Percentiles rank a stretch among this genome's conserved stretches.
Evolutionary conservation across 2,113 vertebrate genomes (phyloP).

Genomic region (Tringa solitaria): DNA sequence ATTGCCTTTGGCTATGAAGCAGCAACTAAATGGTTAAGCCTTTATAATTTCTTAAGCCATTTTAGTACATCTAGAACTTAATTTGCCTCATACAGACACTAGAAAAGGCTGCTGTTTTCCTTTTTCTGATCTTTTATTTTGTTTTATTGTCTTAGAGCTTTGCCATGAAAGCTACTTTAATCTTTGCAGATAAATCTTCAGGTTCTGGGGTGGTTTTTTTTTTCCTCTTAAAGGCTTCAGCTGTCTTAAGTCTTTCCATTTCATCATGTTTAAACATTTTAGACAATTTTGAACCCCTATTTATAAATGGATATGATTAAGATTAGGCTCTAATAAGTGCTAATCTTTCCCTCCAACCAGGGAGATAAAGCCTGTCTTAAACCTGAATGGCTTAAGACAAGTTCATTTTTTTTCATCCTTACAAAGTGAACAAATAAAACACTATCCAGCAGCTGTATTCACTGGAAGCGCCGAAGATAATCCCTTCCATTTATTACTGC

Average conservation of each 20-base stretch:
- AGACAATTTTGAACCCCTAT: slow-evolving; percentile 18
- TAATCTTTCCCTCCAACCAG: slow-evolving; percentile 41
- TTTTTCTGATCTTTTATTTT: neutral
- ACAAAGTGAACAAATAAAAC: slow-evolving; percentile 40
- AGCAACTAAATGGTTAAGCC: neutral
- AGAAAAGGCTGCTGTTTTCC: neutral
- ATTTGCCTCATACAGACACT: neutral
- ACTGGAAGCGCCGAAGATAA: slow-evolving; percentile 16
- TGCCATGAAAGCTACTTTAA: slow-evolving; percentile 18
- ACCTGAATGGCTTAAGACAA: slow-evolving; percentile 17
- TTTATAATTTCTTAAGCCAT: neutral
- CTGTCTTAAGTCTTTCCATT: slow-evolving; percentile 15
- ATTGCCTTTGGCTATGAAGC: neutral
- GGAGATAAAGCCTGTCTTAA: slow-evolving; percentile 11
- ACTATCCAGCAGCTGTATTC: slow-evolving; percentile 22
- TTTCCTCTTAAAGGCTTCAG: neutral
- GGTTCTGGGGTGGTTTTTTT: neutral
- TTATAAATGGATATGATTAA: slow-evolving; percentile 59
- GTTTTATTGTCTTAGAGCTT: slow-evolving; percentile 9
- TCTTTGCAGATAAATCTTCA: slow-evolving; percentile 5
- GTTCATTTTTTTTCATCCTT: slow-evolving; percentile 1
- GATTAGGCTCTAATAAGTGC: slow-evolving; percentile 42
- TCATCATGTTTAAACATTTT: slow-evolving; percentile 25
- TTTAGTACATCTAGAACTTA: neutral
- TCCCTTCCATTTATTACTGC: slow-evolving; percentile 3